phyloP scores from a whole-genome alignment of 2,113 vertebrate genomes.

The Pseudorhombus dupliciocellatus region DNA sequence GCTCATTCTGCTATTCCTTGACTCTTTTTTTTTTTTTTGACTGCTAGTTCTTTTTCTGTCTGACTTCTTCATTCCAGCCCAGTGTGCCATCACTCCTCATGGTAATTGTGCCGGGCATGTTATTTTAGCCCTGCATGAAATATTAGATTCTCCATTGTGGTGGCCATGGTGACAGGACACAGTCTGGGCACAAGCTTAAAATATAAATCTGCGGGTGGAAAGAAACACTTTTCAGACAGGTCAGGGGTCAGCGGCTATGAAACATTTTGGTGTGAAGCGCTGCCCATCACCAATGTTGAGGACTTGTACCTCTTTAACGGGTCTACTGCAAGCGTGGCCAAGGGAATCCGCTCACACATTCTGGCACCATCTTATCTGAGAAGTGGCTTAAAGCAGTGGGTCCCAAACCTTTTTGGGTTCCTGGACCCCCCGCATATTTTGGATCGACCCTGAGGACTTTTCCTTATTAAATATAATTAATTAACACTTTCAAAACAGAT shows the following conservation, averaged over 20 bases:
- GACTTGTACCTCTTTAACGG: constrained; percentile 42
- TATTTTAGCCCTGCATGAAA: constrained; percentile 48
- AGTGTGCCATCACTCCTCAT: constrained; percentile 48
- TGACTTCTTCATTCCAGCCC: constrained; percentile 50
- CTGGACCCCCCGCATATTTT: too few relatives aligned
- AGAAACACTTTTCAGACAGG: constrained; percentile 30
- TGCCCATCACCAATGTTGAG: constrained; percentile 32
- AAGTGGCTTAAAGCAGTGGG: too few relatives aligned
- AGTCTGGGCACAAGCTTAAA: constrained; percentile 29
- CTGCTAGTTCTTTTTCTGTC: constrained; percentile 53
- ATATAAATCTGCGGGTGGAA: constrained; percentile 34
- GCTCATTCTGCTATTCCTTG: constrained; percentile 59
- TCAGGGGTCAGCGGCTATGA: constrained; percentile 38
- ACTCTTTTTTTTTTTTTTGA: constrained; percentile 18
- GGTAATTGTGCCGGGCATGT: constrained; percentile 59
- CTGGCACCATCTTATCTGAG: constrained; percentile 28
- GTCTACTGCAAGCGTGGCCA: constrained; percentile 5
- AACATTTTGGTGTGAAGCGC: constrained; percentile 35
- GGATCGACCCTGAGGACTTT: too few relatives aligned
- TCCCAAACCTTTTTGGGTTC: too few relatives aligned
- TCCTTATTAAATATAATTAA: too few relatives aligned
- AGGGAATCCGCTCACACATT: constrained; percentile 31
- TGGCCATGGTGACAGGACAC: constrained; percentile 48
- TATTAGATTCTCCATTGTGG: constrained; percentile 38
- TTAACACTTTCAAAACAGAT: too few relatives aligned